Evolutionary conservation across 2,888 invertebrate species (phyloP).

Genomic region (Rotaria socialis): DNA sequence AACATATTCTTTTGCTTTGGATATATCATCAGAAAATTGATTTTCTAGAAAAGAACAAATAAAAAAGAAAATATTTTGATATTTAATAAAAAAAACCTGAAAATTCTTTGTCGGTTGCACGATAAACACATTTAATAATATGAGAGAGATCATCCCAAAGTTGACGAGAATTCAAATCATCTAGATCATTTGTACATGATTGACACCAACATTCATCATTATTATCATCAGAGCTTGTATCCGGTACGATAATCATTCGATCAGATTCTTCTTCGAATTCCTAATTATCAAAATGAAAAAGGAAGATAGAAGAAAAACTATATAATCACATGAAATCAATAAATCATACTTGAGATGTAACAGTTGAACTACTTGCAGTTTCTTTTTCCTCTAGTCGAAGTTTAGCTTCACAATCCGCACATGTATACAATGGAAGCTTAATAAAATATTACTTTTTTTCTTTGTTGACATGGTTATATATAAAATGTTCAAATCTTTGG

Average conservation of each 20-base stretch:
- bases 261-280: conserved; percentile 12
- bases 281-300: background rate
- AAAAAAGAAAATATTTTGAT: background rate
- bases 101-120: conserved; percentile 7
- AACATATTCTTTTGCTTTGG: conserved; percentile 11
- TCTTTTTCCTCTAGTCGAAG: conserved; percentile 23
- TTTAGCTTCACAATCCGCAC: conserved; percentile 16
- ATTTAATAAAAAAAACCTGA: background rate
- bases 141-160: background rate
- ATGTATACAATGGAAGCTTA: conserved; percentile 14
- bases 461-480: no score
- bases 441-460: background rate
- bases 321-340: background rate
- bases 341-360: background rate
- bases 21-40: background rate
- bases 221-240: background rate
- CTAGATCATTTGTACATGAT: conserved; percentile 16
- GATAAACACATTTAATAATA: conserved; percentile 36
- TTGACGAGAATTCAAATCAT: conserved; percentile 6
- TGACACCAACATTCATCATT: conserved; percentile 16
- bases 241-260: conserved; percentile 21
- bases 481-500: no score
- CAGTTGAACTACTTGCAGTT: background rate
- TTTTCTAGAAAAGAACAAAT: background rate
- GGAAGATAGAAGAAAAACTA: background rate